These are phyloP conservation scores for Emys orbicularis DNA, from an alignment of 2,797 vertebrate species.

Conservation along the genomic window DNA sequence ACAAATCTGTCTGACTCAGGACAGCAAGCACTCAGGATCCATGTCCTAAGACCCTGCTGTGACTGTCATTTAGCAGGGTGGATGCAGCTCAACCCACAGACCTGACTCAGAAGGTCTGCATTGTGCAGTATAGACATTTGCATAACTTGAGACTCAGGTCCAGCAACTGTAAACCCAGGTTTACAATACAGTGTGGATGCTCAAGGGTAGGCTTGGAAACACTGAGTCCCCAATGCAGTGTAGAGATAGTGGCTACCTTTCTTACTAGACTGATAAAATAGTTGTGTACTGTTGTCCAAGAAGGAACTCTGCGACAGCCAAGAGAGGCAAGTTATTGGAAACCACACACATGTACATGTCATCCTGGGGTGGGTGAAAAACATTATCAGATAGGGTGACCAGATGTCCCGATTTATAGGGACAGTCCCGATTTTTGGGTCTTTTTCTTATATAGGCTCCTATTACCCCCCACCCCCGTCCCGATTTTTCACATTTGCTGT, in stretches of 20 bases:
- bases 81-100: not conserved
- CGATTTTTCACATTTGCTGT: too few species aligned
- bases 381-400: too few species aligned
- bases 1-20: not conserved
- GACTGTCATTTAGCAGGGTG: not conserved
- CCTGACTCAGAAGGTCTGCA: not conserved
- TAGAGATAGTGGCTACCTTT: conserved; percentile 42
- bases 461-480: too few species aligned
- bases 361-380: conserved; percentile 58
- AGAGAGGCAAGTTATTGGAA: conserved; percentile 70
- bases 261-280: conserved; percentile 68
- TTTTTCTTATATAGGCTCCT: too few species aligned
- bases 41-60: too few species aligned
- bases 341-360: conserved; percentile 55
- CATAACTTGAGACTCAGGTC: not conserved
- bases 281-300: conserved; percentile 61
- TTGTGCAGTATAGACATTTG: not conserved
- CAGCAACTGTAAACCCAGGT: not conserved
- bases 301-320: conserved; percentile 58
- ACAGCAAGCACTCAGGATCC: not conserved
- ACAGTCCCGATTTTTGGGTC: too few species aligned
- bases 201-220: not conserved
- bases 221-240: not conserved
- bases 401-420: too few species aligned
- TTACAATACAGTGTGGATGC: not conserved